Evolutionary conservation across 2,113 vertebrate species (phyloP).

Genomic region (Mastomys coucha): DNA sequence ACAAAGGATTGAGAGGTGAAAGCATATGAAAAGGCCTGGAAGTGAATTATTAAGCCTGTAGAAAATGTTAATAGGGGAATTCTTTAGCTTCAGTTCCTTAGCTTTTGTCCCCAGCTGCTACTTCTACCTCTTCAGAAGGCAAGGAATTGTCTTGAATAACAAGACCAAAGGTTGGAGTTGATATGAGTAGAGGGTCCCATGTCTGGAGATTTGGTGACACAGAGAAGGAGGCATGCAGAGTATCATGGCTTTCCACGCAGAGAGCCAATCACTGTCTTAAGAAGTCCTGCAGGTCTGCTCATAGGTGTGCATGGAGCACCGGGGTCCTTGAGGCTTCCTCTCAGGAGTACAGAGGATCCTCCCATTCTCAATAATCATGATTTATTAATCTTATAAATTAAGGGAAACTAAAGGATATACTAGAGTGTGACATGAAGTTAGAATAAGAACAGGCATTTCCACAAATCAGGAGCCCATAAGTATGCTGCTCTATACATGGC

Average conservation of each 20-base stretch:
- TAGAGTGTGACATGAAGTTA: slow-evolving; percentile 13
- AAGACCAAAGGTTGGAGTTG: slow-evolving; percentile 37
- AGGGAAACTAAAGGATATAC: background rate
- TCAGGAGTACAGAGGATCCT: background rate
- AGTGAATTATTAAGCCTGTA: slow-evolving; percentile 28
- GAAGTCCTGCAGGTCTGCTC: background rate
- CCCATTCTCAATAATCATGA: background rate
- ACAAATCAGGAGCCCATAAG: background rate
- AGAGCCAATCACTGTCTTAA: background rate
- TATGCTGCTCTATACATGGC: background rate
- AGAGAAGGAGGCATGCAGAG: background rate
- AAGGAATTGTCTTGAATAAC: slow-evolving; percentile 26
- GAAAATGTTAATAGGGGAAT: slow-evolving; percentile 42
- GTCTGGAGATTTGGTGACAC: background rate
- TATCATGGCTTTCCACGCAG: background rate
- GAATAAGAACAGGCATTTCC: background rate
- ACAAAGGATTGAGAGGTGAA: slow-evolving; percentile 53
- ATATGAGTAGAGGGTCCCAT: background rate
- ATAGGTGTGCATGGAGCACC: background rate
- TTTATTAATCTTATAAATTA: slow-evolving; percentile 27
- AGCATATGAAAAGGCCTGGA: slow-evolving; percentile 44
- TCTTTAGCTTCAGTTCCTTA: slow-evolving; percentile 24
- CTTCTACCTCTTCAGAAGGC: slow-evolving; percentile 22
- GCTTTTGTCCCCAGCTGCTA: background rate
- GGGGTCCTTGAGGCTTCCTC: background rate